Base-by-base conservation (phyloP, 2,888 invertebrate species). In the Tethea ocularis region DNA sequence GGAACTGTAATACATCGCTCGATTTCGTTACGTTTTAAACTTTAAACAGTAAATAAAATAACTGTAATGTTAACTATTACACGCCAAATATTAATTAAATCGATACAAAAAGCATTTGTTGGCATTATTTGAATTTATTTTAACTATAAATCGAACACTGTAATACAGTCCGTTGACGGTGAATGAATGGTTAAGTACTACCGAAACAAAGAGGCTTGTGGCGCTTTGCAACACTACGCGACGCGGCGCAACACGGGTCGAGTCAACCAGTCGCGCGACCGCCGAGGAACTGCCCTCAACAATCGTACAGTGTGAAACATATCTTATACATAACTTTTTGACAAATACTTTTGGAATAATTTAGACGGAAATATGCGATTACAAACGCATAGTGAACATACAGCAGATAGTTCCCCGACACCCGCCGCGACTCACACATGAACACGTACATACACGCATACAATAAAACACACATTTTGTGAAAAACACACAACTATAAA, bases 401-500 rank as follows among this genome's bases (percentile, higher is more conserved):
- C n/a, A n/a, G 6, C 4, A 5, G 38, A n/a, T 38, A 1, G 38
- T n/a, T n/a, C 38, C 38, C 38, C 38, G 38, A n/a, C n/a, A 5
- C 38, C 1, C 38, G 58, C 71, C 58, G 57, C 20, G 46, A 24
- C 51, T 64, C 69, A 67, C 69, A 63, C 66, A 38, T 60, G 60
- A 57, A 61, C 68, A 68, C 65, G 51, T 67, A 66, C 58, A 63
- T 66, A 65, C 64, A 63, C 64, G 67, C 65, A 61, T 64, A 67
- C 74, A 68, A 70, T 69, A 73, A 72, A 71, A 74, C 68, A 73
- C 70, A 66, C 71, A 69, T 68, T 60, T 66, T 65, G 73, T 74
- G 72, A 78, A 78, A 75, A 67, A 79, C 77, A 81, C 74, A 69
- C 78, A 74, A 71, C 74, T 77, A 77, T 76, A 69, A 77, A 76